Evolutionary conservation across 2,888 invertebrate genomes (phyloP), one percentile per base, ranked within the genome.

Genomic region (Tipula unca): DNA sequence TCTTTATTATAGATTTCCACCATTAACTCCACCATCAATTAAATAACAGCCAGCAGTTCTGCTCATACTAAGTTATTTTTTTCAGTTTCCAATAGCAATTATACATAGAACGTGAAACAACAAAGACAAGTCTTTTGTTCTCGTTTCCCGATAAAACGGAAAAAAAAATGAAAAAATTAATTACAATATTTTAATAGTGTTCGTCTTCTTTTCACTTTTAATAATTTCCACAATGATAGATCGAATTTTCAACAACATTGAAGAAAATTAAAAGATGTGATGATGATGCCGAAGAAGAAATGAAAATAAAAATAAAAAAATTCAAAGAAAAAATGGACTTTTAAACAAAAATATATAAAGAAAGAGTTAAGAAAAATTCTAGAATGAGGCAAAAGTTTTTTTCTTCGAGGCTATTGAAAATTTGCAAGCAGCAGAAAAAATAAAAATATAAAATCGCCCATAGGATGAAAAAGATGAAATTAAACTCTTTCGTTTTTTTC

Each of bases 401-500:
- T 69, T 20, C 69, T 69, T 69, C 69, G 69, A 69, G 69, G 69
- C 69, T 69, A 69, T 69, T 69, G 69, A 69, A 69, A 69, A 69
- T 69, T 69, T 69, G 69, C 25, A 69, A 69, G 69, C 69, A 25
- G 25, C 25, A 69, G 8, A 20, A 6, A 17, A 25, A 69, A 69
- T 1, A 10, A 69, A 25, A 69, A 25, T 69, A 69, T 10, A 69
- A 69, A 69, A 69, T 69, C 25, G 69, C 69, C 69, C 25, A 48
- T 48, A 48, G 69, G 25, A 69, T 25, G 25, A 69, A 69, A 69
- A 69, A 69, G 69, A 69, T 69, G 69, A 69, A 69, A 69, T 69
- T 69, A 69, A 69, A 69, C 69, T 69, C 69, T 69, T 69, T 69
- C 69, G 69, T 69, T 8, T 25, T 69, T 48, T 48, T 32, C n/a